phyloP scores from a whole-genome alignment of 2,113 vertebrate species.

The Falco punctatus region DNA sequence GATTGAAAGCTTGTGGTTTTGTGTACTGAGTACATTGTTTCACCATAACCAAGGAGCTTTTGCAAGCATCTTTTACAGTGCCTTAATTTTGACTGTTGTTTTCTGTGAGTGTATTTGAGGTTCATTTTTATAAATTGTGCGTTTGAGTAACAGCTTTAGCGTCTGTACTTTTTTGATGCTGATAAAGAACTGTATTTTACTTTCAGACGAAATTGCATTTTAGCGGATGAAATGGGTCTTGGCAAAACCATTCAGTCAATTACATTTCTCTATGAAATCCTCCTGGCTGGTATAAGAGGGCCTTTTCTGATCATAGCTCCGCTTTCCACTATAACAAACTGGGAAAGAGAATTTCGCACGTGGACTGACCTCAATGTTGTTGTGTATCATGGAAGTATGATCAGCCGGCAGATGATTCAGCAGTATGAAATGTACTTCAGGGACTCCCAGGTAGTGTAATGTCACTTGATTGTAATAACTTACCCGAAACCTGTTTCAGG shows the following conservation, averaged over 20 bases:
- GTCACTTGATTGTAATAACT: background rate
- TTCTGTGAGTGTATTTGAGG: background rate
- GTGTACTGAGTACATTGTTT: background rate
- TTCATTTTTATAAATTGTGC: background rate
- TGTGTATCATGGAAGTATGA: constrained; percentile 95
- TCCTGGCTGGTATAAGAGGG: constrained; percentile 86
- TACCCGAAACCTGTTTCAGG: background rate
- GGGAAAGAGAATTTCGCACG: constrained; percentile 95
- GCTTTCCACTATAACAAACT: constrained; percentile 97
- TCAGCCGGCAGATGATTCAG: constrained; percentile 99
- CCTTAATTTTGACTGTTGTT: background rate
- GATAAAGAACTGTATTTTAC: constrained; percentile 34
- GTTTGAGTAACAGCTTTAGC: background rate
- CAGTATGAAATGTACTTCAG: constrained; percentile 99
- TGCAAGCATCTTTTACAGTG: background rate
- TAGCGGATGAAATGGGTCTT: constrained; percentile 98
- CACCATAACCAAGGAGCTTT: background rate
- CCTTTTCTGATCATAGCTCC: constrained; percentile 98
- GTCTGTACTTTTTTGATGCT: background rate
- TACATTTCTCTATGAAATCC: constrained; percentile 95
- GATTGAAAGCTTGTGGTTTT: background rate
- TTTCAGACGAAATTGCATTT: constrained; percentile 95
- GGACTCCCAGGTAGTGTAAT: constrained; percentile 87
- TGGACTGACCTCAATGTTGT: constrained; percentile 97
- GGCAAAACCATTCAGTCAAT: constrained; percentile 99